Evolutionary conservation across 2,888 invertebrate species (phyloP).

Genomic region (Pterostichus madidus): DNA sequence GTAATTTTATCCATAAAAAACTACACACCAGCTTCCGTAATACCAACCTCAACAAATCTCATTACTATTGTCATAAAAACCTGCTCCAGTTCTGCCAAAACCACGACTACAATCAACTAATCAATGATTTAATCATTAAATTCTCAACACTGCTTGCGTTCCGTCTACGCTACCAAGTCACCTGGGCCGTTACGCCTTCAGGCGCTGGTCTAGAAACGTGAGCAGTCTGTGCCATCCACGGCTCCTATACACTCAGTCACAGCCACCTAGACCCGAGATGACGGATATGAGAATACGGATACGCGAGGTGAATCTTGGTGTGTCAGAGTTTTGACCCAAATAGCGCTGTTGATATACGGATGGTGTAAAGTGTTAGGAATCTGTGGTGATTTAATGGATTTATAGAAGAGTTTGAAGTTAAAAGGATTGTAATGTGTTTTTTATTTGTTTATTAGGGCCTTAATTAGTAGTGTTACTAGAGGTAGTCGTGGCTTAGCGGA

Average conservation of each 20-base stretch:
- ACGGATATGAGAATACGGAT: constrained; percentile 12
- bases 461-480: too few relatives aligned
- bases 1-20: too few relatives aligned
- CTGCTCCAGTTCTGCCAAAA: constrained; percentile 8
- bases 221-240: background rate
- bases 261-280: background rate
- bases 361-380: too few relatives aligned
- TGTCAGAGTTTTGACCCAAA: background rate
- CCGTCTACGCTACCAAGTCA: background rate
- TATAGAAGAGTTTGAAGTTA: too few relatives aligned
- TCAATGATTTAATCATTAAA: constrained; percentile 2
- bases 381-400: too few relatives aligned
- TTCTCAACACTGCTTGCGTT: background rate
- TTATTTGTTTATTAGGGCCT: too few relatives aligned
- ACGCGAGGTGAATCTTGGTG: background rate
- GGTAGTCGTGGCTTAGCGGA: too few relatives aligned
- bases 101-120: background rate
- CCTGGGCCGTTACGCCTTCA: background rate
- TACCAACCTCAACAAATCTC: too few relatives aligned
- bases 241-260: background rate
- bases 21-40: too few relatives aligned
- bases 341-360: background rate
- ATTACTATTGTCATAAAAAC: background rate
- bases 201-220: constrained; percentile 7
- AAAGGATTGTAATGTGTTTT: too few relatives aligned